A percentile compares a stretch with the other conserved stretches of the same genome.
phyloP scores from a whole-genome alignment of 2,797 vertebrate genomes.

The Sebastiscus tertius region DNA sequence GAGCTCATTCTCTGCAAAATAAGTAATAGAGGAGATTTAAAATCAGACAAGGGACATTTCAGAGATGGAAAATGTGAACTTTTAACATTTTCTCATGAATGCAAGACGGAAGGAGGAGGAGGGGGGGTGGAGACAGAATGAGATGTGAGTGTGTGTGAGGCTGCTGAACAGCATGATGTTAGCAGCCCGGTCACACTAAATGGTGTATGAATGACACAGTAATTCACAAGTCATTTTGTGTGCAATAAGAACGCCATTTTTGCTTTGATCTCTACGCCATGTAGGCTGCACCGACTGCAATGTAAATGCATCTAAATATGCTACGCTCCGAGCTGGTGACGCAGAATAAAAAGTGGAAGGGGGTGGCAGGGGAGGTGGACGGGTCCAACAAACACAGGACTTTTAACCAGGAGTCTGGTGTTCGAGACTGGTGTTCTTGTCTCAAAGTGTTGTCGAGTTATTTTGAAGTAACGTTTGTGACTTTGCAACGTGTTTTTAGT shows the following conservation, averaged over 20 bases:
- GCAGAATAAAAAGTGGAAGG: too few relatives aligned
- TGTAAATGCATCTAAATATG: background rate
- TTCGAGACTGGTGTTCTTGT: too few relatives aligned
- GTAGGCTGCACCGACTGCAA: background rate
- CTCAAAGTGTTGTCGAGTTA: too few relatives aligned
- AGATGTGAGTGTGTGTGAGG: background rate
- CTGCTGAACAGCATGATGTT: background rate
- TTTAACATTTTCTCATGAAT: constrained; percentile 28
- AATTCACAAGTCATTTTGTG: background rate
- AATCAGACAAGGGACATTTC: constrained; percentile 13
- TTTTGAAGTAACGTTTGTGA: too few relatives aligned
- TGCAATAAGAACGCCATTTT: too few relatives aligned
- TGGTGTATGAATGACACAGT: background rate
- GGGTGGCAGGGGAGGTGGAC: too few relatives aligned
- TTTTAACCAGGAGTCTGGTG: too few relatives aligned
- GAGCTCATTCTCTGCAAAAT: constrained; percentile 17
- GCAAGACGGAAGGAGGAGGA: background rate
- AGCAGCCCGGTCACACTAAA: background rate
- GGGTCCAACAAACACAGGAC: too few relatives aligned
- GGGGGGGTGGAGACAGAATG: background rate
- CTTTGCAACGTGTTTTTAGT: too few relatives aligned
- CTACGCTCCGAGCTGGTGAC: too few relatives aligned
- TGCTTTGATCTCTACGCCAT: background rate
- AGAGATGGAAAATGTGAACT: constrained; percentile 33
- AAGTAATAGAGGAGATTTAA: constrained; percentile 20